Percentiles rank a stretch among this genome's conserved stretches.
Conservation (phyloP, 1,140 invertebrate genomes). For the Gryon sp. region DNA sequence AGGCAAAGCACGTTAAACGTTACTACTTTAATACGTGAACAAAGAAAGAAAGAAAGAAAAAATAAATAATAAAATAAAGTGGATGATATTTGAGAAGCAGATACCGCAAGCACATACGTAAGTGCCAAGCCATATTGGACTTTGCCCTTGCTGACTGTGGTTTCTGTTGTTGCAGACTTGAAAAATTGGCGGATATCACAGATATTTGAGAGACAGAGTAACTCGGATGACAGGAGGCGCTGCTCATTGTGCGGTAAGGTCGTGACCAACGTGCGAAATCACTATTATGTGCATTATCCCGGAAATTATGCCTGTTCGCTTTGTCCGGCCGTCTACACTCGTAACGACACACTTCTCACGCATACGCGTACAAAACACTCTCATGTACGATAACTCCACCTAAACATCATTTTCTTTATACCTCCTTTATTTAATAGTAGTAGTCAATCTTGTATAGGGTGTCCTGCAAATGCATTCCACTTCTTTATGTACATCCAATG, state of each 20-base stretch:
- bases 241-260: conserved; percentile 85
- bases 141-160: conserved; percentile 76
- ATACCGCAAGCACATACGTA: conserved; percentile 66
- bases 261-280: conserved; percentile 84
- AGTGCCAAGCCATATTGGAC: conserved; percentile 65
- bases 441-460: too few species aligned
- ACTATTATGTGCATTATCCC: conserved; percentile 85
- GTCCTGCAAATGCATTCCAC: too few species aligned
- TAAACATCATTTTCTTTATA: too few species aligned
- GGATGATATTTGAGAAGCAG: conserved; percentile 59
- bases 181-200: conserved; percentile 85
- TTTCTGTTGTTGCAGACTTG: conserved; percentile 83
- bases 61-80: conserved; percentile 13
- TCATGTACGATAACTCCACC: conserved; percentile 68
- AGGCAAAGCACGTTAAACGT: neutral
- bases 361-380: conserved; percentile 84
- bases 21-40: too few species aligned
- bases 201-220: conserved; percentile 83
- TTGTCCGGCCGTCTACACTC: conserved; percentile 83
- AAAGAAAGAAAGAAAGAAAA: too few species aligned
- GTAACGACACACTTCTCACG: conserved; percentile 83
- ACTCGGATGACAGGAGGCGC: conserved; percentile 82
- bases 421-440: too few species aligned
- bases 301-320: conserved; percentile 83
- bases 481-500: too few species aligned